phyloP scores from a whole-genome alignment of 2,888 invertebrate genomes.

The Osedax frankpressi region DNA sequence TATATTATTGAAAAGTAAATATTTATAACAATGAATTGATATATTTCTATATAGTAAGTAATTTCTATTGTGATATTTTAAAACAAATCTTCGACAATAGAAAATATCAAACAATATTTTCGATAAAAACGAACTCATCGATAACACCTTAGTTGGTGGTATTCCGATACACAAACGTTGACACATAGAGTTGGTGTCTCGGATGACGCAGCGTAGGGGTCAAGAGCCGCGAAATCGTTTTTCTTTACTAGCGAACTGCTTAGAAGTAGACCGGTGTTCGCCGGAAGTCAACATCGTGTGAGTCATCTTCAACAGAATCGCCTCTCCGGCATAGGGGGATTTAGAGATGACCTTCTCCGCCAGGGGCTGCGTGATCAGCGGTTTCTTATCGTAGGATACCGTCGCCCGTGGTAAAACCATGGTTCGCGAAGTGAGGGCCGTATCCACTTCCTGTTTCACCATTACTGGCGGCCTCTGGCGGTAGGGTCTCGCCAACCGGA shows the following conservation, averaged over 20 bases:
- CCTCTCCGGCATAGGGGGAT: neutral
- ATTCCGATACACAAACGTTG: too few species aligned
- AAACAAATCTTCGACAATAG: too few species aligned
- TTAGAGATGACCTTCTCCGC: neutral
- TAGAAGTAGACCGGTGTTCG: neutral
- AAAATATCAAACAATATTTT: too few species aligned
- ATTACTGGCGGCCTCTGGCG: neutral
- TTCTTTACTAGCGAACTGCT: neutral
- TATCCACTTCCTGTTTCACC: neutral
- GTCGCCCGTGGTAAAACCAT: neutral
- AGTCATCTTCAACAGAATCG: constrained; percentile 6
- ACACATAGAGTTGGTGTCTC: too few species aligned
- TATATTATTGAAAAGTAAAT: too few species aligned
- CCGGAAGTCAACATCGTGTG: neutral
- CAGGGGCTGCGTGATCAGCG: neutral
- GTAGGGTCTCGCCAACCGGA: neutral
- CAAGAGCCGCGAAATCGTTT: neutral
- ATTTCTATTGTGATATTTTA: too few species aligned
- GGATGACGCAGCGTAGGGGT: neutral
- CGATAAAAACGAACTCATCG: too few species aligned
- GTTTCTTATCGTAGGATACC: neutral
- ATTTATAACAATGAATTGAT: too few species aligned
- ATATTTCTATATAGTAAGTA: too few species aligned
- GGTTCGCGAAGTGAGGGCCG: neutral
- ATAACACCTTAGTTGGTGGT: too few species aligned